Conservation (phyloP, 2,797 vertebrate species). For the Sternarchorhynchus goeldii region DNA sequence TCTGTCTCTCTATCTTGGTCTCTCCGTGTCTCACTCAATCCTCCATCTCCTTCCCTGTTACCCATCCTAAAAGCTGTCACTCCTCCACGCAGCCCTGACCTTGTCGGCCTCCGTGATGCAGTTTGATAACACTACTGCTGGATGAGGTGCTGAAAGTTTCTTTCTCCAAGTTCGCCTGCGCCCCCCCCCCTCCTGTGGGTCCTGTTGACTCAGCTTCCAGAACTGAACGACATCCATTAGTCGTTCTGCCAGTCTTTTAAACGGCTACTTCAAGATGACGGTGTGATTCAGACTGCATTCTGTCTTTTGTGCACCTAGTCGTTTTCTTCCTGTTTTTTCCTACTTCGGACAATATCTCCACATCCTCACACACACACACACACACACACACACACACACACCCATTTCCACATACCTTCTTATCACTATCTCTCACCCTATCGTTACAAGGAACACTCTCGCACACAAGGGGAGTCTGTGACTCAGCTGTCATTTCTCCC, state of each 20-base stretch:
- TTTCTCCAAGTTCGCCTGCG: background rate
- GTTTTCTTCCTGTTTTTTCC: too few relatives aligned
- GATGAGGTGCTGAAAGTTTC: conserved; percentile 2
- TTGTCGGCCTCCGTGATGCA: conserved; percentile 9
- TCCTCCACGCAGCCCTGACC: conserved; percentile 26
- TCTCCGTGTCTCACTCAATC: too few relatives aligned
- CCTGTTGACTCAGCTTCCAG: too few relatives aligned
- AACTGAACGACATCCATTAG: background rate
- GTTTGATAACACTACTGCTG: conserved; percentile 14
- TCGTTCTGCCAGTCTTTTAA: too few relatives aligned
- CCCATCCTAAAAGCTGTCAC: conserved; percentile 1
- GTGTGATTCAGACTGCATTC: background rate
- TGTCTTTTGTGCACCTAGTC: background rate
- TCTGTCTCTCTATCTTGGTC: background rate
- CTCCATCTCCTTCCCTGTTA: background rate
- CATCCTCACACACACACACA: too few relatives aligned
- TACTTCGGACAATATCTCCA: too few relatives aligned
- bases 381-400: too few relatives aligned
- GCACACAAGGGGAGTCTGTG: conserved; percentile 26
- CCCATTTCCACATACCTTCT: too few relatives aligned
- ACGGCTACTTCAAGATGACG: background rate
- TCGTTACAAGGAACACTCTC: conserved; percentile 8
- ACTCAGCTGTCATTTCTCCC: conserved; percentile 32
- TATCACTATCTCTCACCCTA: too few relatives aligned
- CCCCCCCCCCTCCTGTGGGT: background rate